Evolutionary conservation across 2,888 invertebrate genomes (phyloP).

Genomic region (Eledona agricola): DNA sequence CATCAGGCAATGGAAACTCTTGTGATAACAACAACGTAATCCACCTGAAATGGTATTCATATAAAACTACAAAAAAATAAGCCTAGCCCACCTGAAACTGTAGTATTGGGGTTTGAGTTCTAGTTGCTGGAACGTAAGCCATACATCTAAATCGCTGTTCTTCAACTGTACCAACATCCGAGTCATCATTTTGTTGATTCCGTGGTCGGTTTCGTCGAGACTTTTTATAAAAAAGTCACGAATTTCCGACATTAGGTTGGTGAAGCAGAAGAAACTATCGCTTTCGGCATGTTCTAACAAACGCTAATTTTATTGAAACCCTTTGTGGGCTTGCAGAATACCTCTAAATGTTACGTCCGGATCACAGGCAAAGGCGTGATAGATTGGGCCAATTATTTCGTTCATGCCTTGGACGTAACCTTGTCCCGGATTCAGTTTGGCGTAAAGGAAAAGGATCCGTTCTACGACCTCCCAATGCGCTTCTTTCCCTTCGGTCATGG

Average conservation of each 20-base stretch:
- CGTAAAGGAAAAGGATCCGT: constrained; percentile 95
- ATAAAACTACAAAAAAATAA: constrained; percentile 1
- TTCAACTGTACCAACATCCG: constrained; percentile 80
- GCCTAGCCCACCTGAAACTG: constrained; percentile 77
- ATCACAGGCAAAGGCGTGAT: constrained; percentile 95
- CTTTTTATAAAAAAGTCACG: constrained; percentile 97
- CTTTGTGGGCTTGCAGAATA: background rate
- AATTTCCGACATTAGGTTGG: constrained; percentile 97
- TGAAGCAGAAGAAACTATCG: constrained; percentile 98
- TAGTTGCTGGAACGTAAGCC: constrained; percentile 79
- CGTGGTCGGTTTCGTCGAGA: constrained; percentile 90
- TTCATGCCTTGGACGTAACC: constrained; percentile 99
- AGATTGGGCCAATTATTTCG: constrained; percentile 98
- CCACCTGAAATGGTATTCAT: constrained; percentile 85
- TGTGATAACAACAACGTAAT: constrained; percentile 93
- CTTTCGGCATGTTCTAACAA: constrained; percentile 88
- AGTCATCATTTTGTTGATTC: constrained; percentile 91
- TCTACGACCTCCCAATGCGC: constrained; percentile 99
- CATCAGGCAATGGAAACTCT: constrained; percentile 97
- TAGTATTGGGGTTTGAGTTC: constrained; percentile 95
- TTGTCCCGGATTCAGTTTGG: constrained; percentile 97
- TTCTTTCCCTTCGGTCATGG: constrained; percentile 89
- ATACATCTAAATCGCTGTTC: constrained; percentile 79
- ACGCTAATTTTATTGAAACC: background rate
- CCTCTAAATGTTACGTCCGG: constrained; percentile 76